A percentile compares a stretch with the other conserved stretches of the same genome.
Conservation (phyloP, 2,888 invertebrate species). For the Tipula vernalis region DNA sequence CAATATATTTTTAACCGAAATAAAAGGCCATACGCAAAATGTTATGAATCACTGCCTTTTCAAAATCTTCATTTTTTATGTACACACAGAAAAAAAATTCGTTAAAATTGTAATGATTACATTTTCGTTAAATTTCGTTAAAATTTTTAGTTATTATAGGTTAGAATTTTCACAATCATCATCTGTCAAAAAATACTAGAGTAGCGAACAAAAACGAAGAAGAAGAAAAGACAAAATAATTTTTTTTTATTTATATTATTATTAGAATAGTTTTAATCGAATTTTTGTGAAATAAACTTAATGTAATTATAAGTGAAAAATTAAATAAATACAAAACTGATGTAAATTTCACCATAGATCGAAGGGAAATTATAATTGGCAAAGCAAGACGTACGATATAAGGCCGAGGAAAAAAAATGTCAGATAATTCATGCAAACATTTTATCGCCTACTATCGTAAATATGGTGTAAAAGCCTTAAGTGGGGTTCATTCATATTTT, state of each 20-base stretch:
- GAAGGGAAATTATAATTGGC: not conserved
- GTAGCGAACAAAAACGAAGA: not conserved
- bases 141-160: not conserved
- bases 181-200: not conserved
- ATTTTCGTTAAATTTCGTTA: constrained; percentile 6
- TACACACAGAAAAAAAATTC: not conserved
- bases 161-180: not conserved
- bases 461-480: constrained; percentile 36
- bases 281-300: not conserved
- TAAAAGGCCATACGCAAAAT: too few relatives aligned
- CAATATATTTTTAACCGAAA: too few relatives aligned
- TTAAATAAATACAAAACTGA: not conserved
- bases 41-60: too few relatives aligned
- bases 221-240: not conserved
- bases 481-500: constrained; percentile 72
- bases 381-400: not conserved
- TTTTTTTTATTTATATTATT: constrained; percentile 5
- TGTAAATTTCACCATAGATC: not conserved
- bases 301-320: not conserved
- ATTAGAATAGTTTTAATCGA: not conserved
- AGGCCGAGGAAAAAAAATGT: constrained; percentile 21
- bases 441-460: constrained; percentile 33
- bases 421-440: constrained; percentile 32
- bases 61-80: too few relatives aligned
- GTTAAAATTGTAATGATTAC: not conserved